A percentile compares a stretch with the other conserved stretches of the same genome.
These are phyloP conservation scores for Menidia beryllina DNA, from an alignment of 2,113 vertebrate genomes.

Conservation along the genomic window DNA sequence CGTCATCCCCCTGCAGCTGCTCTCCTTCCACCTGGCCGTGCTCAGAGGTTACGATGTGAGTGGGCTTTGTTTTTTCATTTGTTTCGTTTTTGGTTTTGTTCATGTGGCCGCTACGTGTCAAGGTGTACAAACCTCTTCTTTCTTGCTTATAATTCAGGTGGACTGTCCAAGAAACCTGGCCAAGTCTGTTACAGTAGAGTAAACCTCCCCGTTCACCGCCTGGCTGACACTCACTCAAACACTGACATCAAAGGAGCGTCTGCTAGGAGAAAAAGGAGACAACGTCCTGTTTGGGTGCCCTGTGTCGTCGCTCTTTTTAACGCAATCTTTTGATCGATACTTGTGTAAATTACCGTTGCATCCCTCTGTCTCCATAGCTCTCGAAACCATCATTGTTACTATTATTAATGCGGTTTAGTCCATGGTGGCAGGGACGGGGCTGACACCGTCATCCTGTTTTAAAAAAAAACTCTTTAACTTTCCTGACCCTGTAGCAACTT, in stretches of 20 bases:
- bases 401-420: slow-evolving; percentile 33
- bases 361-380: slow-evolving; percentile 39
- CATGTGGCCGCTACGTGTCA: neutral
- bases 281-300: slow-evolving; percentile 32
- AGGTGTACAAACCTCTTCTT: slow-evolving; percentile 11
- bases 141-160: slow-evolving; percentile 86
- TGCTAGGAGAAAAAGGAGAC: slow-evolving; percentile 42
- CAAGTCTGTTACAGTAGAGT: slow-evolving; percentile 98
- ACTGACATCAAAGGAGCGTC: slow-evolving; percentile 16
- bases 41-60: slow-evolving; percentile 95
- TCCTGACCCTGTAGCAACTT: slow-evolving; percentile 13
- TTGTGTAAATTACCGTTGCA: slow-evolving; percentile 45
- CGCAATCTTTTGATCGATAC: slow-evolving; percentile 36
- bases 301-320: slow-evolving; percentile 54
- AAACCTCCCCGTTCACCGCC: slow-evolving; percentile 60
- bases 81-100: neutral
- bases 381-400: slow-evolving; percentile 21
- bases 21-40: slow-evolving; percentile 97
- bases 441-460: neutral
- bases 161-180: slow-evolving; percentile 98
- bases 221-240: slow-evolving; percentile 29
- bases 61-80: slow-evolving; percentile 38
- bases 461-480: neutral
- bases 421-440: slow-evolving; percentile 60
- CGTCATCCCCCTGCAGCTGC: slow-evolving; percentile 95